phyloP scores from a whole-genome alignment of 2,113 vertebrate species.

The Festucalex cinctus region DNA sequence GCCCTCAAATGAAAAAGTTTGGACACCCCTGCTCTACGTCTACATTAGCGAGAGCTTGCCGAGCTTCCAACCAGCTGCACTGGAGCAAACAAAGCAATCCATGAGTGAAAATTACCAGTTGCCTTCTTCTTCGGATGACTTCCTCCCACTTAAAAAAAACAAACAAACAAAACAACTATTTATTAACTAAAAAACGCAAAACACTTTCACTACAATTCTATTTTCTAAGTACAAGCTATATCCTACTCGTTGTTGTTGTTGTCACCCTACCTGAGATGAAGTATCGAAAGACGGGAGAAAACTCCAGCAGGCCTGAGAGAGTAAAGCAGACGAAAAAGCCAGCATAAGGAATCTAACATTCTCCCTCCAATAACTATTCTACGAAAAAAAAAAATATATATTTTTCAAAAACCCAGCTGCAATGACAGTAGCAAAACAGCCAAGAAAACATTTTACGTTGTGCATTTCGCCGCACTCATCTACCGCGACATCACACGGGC shows the following conservation, averaged over 20 bases:
- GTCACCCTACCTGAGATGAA: conserved; percentile 68
- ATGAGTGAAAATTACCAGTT: conserved; percentile 36
- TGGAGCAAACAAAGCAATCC: conserved; percentile 16
- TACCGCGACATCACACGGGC: conserved; percentile 49
- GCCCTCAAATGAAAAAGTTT: too few relatives aligned
- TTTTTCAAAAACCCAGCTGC: conserved; percentile 8
- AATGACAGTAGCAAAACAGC: conserved; percentile 24
- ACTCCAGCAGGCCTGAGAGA: conserved; percentile 69
- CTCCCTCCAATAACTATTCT: conserved; percentile 8
- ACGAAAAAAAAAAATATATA: conserved; percentile 6
- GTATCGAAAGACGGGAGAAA: conserved; percentile 68
- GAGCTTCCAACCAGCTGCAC: conserved; percentile 27
- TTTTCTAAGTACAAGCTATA: background rate
- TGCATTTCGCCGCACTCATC: conserved; percentile 17
- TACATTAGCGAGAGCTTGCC: conserved; percentile 33
- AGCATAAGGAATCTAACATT: conserved; percentile 6
- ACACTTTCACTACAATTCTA: conserved; percentile 8
- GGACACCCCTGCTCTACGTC: too few relatives aligned
- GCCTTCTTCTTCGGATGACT: conserved; percentile 40
- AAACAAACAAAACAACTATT: conserved; percentile 25
- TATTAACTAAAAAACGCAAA: conserved; percentile 19
- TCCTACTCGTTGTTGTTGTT: background rate
- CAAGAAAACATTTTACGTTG: background rate
- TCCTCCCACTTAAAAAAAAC: conserved; percentile 44
- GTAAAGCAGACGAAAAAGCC: conserved; percentile 46